phyloP scores from a whole-genome alignment of 2,797 vertebrate genomes.

The Xenentodon cancila region DNA sequence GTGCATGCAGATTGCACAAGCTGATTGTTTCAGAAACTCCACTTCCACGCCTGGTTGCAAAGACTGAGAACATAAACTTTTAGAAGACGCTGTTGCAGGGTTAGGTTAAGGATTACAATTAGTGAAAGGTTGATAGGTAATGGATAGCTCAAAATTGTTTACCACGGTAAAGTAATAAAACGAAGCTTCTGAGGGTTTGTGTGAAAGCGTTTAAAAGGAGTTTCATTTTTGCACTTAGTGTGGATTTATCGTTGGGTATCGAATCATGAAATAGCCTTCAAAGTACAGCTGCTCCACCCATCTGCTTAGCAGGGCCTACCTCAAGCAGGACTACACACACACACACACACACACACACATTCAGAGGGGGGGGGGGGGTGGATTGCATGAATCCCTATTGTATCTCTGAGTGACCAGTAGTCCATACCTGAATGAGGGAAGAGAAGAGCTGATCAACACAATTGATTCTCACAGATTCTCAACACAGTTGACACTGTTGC shows the following conservation, averaged over 20 bases:
- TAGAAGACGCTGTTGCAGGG: conserved; percentile 5
- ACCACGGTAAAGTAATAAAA: conserved; percentile 25
- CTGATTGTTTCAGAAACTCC: neutral
- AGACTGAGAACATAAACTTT: conserved; percentile 16
- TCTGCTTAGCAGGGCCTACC: conserved; percentile 52
- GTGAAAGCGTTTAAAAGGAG: conserved; percentile 40
- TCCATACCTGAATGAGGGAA: too few relatives aligned
- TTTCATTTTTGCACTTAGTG: conserved; percentile 57
- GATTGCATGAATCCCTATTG: too few relatives aligned
- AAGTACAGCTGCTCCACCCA: conserved; percentile 62
- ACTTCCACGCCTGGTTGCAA: conserved; percentile 17
- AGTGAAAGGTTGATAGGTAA: conserved; percentile 26
- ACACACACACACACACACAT: too few relatives aligned
- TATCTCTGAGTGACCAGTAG: too few relatives aligned
- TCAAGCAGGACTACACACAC: conserved; percentile 1
- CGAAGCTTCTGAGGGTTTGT: conserved; percentile 26
- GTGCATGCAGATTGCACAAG: neutral
- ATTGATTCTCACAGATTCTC: too few relatives aligned
- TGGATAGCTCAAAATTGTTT: conserved; percentile 36
- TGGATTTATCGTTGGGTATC: conserved; percentile 67
- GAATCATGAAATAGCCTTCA: conserved; percentile 67
- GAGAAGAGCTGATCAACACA: too few relatives aligned
- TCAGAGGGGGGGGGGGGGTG: too few relatives aligned
- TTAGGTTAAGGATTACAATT: conserved; percentile 19
- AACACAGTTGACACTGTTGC: too few relatives aligned